Percentiles rank a stretch among this genome's conserved stretches.
These are phyloP conservation scores for Porites evermanni DNA, from an alignment of 92 coral and sea anemone genomes.

Conservation along the genomic window DNA sequence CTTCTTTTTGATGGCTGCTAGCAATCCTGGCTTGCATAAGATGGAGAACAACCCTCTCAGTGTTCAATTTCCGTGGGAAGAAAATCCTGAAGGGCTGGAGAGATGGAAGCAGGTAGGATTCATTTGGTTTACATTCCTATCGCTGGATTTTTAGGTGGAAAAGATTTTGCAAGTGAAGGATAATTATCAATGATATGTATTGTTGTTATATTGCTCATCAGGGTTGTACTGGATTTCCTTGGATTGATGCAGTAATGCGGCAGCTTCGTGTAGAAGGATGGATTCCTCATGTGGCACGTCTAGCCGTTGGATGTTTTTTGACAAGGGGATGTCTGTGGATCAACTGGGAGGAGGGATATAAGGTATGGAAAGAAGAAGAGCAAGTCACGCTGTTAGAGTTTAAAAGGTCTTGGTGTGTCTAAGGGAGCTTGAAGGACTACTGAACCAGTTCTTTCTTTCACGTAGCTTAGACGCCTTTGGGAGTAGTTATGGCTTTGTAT, in stretches of 20 bases:
- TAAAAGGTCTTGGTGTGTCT: neutral
- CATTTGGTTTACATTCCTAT: neutral
- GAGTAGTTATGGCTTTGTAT: too few relatives aligned
- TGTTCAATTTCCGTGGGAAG: slow-evolving; percentile 84
- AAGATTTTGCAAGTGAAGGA: too few relatives aligned
- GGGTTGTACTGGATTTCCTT: slow-evolving; percentile 91
- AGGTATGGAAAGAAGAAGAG: slow-evolving; percentile 45
- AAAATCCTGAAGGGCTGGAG: slow-evolving; percentile 60
- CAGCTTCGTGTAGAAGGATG: slow-evolving; percentile 84
- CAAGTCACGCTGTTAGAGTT: neutral
- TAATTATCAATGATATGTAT: neutral
- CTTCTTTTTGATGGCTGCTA: slow-evolving; percentile 64
- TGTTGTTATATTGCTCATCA: neutral
- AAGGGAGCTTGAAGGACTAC: too few relatives aligned
- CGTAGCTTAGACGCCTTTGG: too few relatives aligned
- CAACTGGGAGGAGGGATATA: slow-evolving; percentile 93
- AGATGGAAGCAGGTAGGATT: slow-evolving; percentile 79
- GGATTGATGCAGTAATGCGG: slow-evolving; percentile 91
- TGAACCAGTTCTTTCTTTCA: too few relatives aligned
- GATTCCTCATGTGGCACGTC: slow-evolving; percentile 84
- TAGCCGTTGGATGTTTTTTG: slow-evolving; percentile 86
- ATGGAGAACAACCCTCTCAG: slow-evolving; percentile 71
- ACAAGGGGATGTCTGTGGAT: slow-evolving; percentile 93
- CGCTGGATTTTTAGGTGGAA: neutral
- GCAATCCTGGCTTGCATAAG: slow-evolving; percentile 71